Evolutionary conservation across 1,140 invertebrate genomes (phyloP), one percentile per base, ranked within the genome.

Genomic region (Cotesia vestalis): DNA sequence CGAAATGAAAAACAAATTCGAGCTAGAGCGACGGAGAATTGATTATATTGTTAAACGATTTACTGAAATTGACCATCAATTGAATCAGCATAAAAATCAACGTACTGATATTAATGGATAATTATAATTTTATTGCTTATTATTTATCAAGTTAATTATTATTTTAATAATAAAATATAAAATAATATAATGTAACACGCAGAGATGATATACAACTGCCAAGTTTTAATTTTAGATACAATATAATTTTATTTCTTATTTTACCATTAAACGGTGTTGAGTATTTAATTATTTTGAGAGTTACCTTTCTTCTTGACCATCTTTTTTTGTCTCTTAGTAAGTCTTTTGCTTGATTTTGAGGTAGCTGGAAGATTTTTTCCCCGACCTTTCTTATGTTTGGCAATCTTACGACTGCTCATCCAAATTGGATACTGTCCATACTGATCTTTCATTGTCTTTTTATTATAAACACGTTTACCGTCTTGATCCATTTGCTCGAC

Each of bases 391-490:
- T 89, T 90, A 63, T 86, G 85, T 75, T 88, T 89, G 2, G 78
- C 74, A 35, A 90, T 88, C 78, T 89, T 90, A 75, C 89, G 81
- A 61, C 81, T 85, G 64, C 87, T 89, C 84, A 91, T 88, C 91
- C 90, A 92, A 9, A 87, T 77, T 9, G 91, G 91, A 79, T 91
- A 92, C 70, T 90, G 88, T 20, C 91, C 91, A 79, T 86, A 85
- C 73, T 92, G 88, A 84, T 92, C 90, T 14, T 83, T 80, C 74
- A 92, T 83, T 1, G 90, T 92, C 76, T 87, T 91, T 46, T 88
- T 88, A 73, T 90, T 90, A 69, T 88, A 91, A 8, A 86, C 75
- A 66, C 87, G 85, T 12, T 80, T 76, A 2, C 83, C 80, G 36
- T 84, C 86, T 4, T 85, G 82, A 52, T 87, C 84, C 78, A 87